Evolutionary conservation across 2,113 vertebrate genomes (phyloP).

Genomic region (Fulica atra): DNA sequence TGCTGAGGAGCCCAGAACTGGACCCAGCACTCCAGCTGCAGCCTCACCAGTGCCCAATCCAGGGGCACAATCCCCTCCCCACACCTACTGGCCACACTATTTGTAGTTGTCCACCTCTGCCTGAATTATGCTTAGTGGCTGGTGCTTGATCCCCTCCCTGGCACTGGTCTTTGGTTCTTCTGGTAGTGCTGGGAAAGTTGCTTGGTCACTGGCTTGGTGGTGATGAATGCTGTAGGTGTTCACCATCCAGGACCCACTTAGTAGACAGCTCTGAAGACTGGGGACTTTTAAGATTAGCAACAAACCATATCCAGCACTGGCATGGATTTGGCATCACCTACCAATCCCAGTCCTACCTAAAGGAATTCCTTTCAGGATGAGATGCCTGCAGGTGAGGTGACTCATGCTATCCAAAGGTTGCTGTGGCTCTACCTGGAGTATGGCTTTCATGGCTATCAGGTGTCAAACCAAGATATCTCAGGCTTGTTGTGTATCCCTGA

Average conservation of each 20-base stretch:
- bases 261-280: neutral
- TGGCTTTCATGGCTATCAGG: rapidly evolving
- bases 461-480: neutral
- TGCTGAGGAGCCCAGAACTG: no score
- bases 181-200: neutral
- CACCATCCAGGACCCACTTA: neutral
- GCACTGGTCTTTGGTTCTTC: neutral
- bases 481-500: neutral
- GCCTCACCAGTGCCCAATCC: no score
- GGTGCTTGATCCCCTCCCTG: neutral
- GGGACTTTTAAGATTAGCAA: neutral
- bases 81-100: no score
- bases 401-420: neutral
- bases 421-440: neutral
- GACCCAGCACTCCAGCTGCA: no score
- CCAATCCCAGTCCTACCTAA: neutral
- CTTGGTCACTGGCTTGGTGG: neutral
- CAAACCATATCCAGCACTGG: neutral
- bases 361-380: neutral
- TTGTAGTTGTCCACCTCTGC: neutral
- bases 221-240: neutral
- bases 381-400: neutral
- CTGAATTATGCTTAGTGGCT: neutral
- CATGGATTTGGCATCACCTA: rapidly evolving
- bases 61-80: no score